Conservation (phyloP, 2,797 vertebrate genomes). For the Manis javanica region DNA sequence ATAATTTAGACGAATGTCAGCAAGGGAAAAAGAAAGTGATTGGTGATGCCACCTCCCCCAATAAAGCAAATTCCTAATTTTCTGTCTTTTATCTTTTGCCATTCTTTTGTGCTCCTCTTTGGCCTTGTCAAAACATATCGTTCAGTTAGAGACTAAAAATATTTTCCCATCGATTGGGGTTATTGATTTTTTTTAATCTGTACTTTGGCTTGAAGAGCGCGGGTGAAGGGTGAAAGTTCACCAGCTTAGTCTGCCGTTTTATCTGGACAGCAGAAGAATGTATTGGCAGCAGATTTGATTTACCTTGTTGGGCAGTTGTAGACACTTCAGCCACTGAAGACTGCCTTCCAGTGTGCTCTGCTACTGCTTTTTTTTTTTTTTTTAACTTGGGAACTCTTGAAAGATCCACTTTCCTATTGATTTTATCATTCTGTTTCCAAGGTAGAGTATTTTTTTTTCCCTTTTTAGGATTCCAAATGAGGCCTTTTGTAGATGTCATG, state of each 20-base stretch:
- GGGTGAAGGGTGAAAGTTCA: conserved; percentile 94
- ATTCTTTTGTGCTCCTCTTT: conserved; percentile 89
- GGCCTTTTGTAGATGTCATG: neutral
- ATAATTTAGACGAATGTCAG: conserved; percentile 86
- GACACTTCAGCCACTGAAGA: conserved; percentile 85
- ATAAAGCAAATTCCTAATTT: conserved; percentile 91
- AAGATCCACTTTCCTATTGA: conserved; percentile 84
- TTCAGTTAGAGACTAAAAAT: conserved; percentile 93
- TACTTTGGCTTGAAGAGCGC: conserved; percentile 92
- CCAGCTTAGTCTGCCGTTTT: conserved; percentile 90
- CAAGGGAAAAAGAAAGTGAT: conserved; percentile 83
- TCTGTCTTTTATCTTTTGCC: conserved; percentile 90
- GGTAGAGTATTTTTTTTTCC: neutral
- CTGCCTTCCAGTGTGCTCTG: conserved; percentile 83
- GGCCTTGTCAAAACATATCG: conserved; percentile 91
- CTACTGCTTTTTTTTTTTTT: conserved; percentile 79
- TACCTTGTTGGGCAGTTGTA: conserved; percentile 88
- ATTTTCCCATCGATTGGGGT: conserved; percentile 92
- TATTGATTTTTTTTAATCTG: conserved; percentile 95
- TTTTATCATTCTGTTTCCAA: conserved; percentile 84
- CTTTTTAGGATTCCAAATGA: conserved; percentile 33
- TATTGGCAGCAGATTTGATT: conserved; percentile 92
- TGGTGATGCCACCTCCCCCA: conserved; percentile 86
- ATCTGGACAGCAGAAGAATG: conserved; percentile 90
- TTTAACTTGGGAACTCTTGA: conserved; percentile 76